Conservation (phyloP, 2,888 invertebrate genomes). For the Nymphalis polychloros region DNA sequence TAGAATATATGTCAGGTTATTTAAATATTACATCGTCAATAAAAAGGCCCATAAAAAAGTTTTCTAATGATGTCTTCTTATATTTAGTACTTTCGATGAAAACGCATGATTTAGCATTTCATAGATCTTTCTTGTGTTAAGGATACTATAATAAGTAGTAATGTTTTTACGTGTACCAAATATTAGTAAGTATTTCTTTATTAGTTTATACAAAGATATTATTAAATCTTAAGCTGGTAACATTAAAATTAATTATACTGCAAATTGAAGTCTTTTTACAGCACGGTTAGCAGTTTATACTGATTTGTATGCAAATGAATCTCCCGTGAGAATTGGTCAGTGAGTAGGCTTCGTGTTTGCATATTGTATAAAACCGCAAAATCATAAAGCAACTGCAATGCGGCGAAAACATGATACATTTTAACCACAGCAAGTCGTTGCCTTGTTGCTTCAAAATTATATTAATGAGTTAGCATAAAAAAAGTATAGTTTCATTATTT, state of each 20-base stretch:
- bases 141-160: no score
- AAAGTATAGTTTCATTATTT: no score
- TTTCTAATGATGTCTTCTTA: no score
- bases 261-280: constrained; percentile 28
- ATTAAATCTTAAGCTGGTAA: not conserved
- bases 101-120: no score
- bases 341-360: constrained; percentile 54
- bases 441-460: not conserved
- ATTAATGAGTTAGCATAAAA: not conserved
- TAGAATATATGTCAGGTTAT: no score
- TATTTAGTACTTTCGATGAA: no score
- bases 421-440: constrained; percentile 15
- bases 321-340: constrained; percentile 48
- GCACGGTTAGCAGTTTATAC: constrained; percentile 37
- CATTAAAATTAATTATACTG: constrained; percentile 10
- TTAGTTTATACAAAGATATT: not conserved
- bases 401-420: constrained; percentile 41
- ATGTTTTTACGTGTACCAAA: no score
- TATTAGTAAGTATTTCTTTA: no score
- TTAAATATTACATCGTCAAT: no score
- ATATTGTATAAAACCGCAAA: constrained; percentile 63
- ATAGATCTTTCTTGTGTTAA: no score
- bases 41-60: no score
- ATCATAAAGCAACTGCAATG: constrained; percentile 47
- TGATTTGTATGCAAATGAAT: constrained; percentile 65